phyloP scores from a whole-genome alignment of 1,140 invertebrate genomes.

The Medauroidea extradentata region DNA sequence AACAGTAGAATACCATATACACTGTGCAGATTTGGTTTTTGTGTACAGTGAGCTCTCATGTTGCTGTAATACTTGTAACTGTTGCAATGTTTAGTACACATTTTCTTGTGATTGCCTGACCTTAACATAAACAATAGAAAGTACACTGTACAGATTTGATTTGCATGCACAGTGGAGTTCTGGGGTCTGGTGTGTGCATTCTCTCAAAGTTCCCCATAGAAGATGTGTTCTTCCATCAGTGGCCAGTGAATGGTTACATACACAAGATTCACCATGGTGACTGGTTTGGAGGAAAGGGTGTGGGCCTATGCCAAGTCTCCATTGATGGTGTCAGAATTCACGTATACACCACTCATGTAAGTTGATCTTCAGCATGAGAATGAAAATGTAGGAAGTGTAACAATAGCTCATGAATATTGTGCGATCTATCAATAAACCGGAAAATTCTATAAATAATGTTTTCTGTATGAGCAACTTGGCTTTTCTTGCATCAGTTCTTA shows the following conservation, averaged over 20 bases:
- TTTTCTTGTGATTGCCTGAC: too few species aligned
- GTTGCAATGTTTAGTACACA: not conserved
- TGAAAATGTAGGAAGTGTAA: too few species aligned
- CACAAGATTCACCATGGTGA: slow-evolving; percentile 96
- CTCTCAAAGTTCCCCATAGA: slow-evolving; percentile 84
- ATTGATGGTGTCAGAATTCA: slow-evolving; percentile 66
- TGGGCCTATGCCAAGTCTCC: slow-evolving; percentile 79
- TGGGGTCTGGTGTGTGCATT: slow-evolving; percentile 88
- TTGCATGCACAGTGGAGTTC: slow-evolving; percentile 67
- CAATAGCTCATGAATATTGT: too few species aligned
- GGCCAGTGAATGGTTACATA: slow-evolving; percentile 93
- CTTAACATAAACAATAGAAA: too few species aligned
- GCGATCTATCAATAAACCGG: too few species aligned
- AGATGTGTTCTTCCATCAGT: slow-evolving; percentile 86
- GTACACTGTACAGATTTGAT: too few species aligned
- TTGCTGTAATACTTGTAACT: not conserved
- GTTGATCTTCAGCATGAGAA: too few species aligned
- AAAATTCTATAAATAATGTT: too few species aligned
- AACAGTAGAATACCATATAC: not conserved
- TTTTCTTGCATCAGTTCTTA: too few species aligned
- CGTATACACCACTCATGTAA: slow-evolving; percentile 90
- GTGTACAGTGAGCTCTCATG: not conserved
- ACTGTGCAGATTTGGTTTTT: not conserved
- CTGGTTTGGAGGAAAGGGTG: slow-evolving; percentile 97
- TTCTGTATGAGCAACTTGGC: too few species aligned